Conservation (phyloP, 64 coral and sea anemone genomes). For the Montipora sp. region DNA sequence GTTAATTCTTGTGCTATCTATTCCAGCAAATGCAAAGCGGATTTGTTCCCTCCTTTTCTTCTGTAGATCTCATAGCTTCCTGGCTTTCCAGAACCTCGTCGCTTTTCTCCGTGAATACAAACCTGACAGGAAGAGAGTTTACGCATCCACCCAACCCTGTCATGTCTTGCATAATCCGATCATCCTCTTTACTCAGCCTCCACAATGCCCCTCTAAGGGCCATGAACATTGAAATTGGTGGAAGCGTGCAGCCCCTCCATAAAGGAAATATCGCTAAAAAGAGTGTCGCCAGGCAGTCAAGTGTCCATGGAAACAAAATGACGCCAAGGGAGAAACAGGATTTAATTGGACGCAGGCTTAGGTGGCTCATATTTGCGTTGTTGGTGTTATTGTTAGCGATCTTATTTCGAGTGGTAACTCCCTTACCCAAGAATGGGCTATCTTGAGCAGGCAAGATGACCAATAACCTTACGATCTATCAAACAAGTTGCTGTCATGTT, state of each 20-base stretch:
- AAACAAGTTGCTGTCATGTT: too few relatives aligned
- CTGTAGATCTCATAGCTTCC: constrained; percentile 7
- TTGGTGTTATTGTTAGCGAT: background rate
- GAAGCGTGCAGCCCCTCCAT: background rate
- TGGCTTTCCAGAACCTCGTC: constrained; percentile 40
- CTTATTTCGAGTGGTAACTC: background rate
- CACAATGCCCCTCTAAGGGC: constrained; percentile 1
- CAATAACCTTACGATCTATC: too few relatives aligned
- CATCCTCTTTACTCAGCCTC: constrained; percentile 15
- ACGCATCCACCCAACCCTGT: constrained; percentile 9
- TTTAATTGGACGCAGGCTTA: background rate
- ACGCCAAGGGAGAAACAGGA: background rate
- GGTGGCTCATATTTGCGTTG: background rate
- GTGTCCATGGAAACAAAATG: constrained; percentile 10
- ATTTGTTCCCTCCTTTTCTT: background rate
- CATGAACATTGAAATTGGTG: background rate
- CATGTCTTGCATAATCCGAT: constrained; percentile 21
- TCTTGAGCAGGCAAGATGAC: background rate
- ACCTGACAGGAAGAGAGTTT: background rate
- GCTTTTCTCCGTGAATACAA: constrained; percentile 17
- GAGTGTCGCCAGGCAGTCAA: background rate
- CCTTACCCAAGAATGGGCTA: background rate
- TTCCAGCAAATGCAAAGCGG: too few relatives aligned
- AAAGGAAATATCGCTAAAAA: background rate
- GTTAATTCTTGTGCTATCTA: background rate